Conservation (phyloP, 2,113 vertebrate genomes). For the Prunella fulvescens region DNA sequence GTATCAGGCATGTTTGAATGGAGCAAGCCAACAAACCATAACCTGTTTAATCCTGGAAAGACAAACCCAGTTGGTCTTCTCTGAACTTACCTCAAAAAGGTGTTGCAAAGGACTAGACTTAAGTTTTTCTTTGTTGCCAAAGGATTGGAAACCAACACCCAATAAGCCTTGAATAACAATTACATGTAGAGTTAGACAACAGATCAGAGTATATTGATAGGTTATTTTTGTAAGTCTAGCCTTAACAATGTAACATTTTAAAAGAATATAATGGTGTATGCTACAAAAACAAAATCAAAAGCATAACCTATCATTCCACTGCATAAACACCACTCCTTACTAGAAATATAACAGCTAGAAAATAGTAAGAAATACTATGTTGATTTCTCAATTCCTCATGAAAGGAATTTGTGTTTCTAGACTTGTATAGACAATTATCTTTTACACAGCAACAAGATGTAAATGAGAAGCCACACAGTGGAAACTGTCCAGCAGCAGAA, state of each 20-base stretch:
- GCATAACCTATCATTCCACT: background rate
- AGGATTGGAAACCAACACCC: slow-evolving; percentile 85
- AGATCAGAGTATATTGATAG: background rate
- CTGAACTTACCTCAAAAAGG: slow-evolving; percentile 88
- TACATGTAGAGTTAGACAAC: background rate
- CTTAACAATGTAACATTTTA: background rate
- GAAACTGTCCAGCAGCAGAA: background rate
- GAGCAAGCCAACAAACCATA: background rate
- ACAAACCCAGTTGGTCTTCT: background rate
- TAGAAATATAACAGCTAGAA: background rate
- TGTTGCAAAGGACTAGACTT: slow-evolving; percentile 89
- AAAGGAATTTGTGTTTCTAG: background rate
- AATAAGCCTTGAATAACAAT: slow-evolving; percentile 81
- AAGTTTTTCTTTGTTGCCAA: slow-evolving; percentile 86
- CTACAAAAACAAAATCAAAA: background rate
- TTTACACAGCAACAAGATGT: background rate
- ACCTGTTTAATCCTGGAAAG: background rate
- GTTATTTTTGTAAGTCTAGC: background rate
- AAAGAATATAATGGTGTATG: background rate
- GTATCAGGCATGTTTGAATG: background rate
- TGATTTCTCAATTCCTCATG: background rate
- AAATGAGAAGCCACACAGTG: background rate
- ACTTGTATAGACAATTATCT: background rate
- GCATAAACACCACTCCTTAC: background rate
- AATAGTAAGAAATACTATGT: background rate